Evolutionary conservation across 2,888 invertebrate species (phyloP), one percentile per base, ranked within the genome.

Genomic region (Nomada hirtipes): DNA sequence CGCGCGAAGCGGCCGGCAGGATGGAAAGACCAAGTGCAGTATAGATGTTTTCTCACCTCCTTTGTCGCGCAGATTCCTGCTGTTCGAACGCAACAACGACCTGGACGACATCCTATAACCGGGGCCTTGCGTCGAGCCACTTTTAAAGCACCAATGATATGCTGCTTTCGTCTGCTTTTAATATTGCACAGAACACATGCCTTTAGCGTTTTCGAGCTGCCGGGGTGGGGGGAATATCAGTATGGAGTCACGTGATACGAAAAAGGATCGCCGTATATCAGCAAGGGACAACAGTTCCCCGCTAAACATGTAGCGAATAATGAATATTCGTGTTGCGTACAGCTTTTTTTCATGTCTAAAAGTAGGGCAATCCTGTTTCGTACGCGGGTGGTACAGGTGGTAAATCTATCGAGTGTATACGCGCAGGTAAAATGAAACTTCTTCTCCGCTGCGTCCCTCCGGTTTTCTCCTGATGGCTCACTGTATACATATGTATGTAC

Each of bases 391-490:
- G 47, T 15, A 47, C 47, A 47, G 15, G 15, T 13, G 15, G 13
- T 15, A 47, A 15, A 47, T 47, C 13, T 13, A 18, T 44, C 26
- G 7, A 29, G 29, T 23, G 0, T 13, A 20, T 1, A 59, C 20
- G 29, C 23, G 50, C 59, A 50, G 15, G 15, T n/a, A 47, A 18
- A 42, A 67, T 23, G 36, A 61, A 60, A 7, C 10, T 11, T 23
- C 78, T 75, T 82, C 75, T 53, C 55, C 20, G n/a, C 4, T 61
- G 75, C 69, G 72, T 77, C 70, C 72, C 69, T n/a, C 57, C 20
- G 52, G 47, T 70, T 78, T 70, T 72, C 63, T 50, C 53, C 20
- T 18, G 42, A 44, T 26, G 29, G 36, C 29, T 57, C 65, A 82
- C 60, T 44, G 29, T 20, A 36, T 36, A 7, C 36, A 7, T 36